Percentiles rank a stretch among this genome's conserved stretches.
Conservation (phyloP, 1,140 invertebrate species). For the Nixonia krombeini region DNA sequence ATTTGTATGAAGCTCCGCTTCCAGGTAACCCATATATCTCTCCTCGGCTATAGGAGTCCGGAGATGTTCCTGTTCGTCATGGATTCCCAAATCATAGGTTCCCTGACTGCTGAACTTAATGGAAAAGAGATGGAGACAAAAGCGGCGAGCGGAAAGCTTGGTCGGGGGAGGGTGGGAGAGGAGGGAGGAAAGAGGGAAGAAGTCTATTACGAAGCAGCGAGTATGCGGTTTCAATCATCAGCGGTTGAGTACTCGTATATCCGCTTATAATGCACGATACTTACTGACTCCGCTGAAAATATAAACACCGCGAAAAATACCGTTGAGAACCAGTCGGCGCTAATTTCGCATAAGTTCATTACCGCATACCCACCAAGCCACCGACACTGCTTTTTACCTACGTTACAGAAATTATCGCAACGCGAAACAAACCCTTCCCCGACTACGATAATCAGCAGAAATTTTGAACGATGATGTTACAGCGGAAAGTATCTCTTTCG, state of each 20-base stretch:
- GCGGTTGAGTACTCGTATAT: constrained; percentile 37
- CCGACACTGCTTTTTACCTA: too few species aligned
- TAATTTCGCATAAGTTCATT: too few species aligned
- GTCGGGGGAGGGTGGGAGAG: constrained; percentile 11
- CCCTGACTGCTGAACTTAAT: constrained; percentile 34
- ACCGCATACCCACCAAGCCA: too few species aligned
- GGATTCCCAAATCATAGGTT: constrained; percentile 58
- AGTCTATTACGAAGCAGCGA: constrained; percentile 56
- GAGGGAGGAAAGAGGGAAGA: constrained; percentile 19
- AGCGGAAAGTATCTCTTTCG: too few species aligned
- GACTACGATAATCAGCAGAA: too few species aligned
- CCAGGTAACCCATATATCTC: constrained; percentile 61
- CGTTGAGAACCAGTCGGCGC: too few species aligned
- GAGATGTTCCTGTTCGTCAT: constrained; percentile 31
- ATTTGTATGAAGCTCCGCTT: constrained; percentile 63
- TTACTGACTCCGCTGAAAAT: constrained; percentile 23
- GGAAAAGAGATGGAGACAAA: constrained; percentile 50
- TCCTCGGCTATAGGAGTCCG: constrained; percentile 17
- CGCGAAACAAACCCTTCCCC: background rate
- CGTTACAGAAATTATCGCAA: background rate
- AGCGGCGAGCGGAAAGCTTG: background rate
- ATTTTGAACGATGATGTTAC: too few species aligned
- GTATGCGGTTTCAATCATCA: constrained; percentile 67
- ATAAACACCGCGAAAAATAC: constrained; percentile 22
- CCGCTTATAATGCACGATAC: constrained; percentile 52